A percentile compares a stretch with the other conserved stretches of the same genome.
Conservation (phyloP, 1,140 invertebrate genomes). For the Euwallacea similis region DNA sequence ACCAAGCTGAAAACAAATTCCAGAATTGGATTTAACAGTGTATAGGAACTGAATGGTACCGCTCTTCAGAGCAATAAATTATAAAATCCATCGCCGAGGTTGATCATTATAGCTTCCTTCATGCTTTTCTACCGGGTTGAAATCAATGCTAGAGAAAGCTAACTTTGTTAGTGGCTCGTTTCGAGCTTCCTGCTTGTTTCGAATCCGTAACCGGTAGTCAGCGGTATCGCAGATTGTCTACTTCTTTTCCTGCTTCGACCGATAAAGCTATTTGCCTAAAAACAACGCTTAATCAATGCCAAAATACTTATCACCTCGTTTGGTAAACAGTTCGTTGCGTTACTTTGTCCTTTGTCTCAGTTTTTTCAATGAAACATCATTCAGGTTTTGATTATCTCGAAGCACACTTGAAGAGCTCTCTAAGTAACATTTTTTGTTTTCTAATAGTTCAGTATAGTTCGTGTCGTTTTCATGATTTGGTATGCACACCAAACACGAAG, state of each 20-base stretch:
- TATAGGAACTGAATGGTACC: not conserved
- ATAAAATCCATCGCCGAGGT: conserved; percentile 28
- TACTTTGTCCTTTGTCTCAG: not conserved
- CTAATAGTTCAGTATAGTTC: too few species aligned
- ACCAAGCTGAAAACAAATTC: not conserved
- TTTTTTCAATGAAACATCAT: too few species aligned
- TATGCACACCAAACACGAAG: too few species aligned
- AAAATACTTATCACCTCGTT: not conserved
- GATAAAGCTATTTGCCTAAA: not conserved
- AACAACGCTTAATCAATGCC: not conserved
- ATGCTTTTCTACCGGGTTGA: conserved; percentile 27
- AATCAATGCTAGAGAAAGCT: conserved; percentile 36
- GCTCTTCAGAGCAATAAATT: conserved; percentile 21
- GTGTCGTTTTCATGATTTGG: too few species aligned
- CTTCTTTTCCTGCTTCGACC: conserved; percentile 16
- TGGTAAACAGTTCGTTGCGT: not conserved
- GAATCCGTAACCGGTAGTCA: conserved; percentile 32
- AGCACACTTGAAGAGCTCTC: too few species aligned
- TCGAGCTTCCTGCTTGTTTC: conserved; percentile 27
- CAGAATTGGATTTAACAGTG: not conserved
- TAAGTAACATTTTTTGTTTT: too few species aligned
- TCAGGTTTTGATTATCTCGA: too few species aligned
- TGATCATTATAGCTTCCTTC: conserved; percentile 32
- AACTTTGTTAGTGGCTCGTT: conserved; percentile 15
- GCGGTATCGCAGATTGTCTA: conserved; percentile 29